Conservation (phyloP, 2,797 vertebrate genomes). For the Cirrhinus molitorella region DNA sequence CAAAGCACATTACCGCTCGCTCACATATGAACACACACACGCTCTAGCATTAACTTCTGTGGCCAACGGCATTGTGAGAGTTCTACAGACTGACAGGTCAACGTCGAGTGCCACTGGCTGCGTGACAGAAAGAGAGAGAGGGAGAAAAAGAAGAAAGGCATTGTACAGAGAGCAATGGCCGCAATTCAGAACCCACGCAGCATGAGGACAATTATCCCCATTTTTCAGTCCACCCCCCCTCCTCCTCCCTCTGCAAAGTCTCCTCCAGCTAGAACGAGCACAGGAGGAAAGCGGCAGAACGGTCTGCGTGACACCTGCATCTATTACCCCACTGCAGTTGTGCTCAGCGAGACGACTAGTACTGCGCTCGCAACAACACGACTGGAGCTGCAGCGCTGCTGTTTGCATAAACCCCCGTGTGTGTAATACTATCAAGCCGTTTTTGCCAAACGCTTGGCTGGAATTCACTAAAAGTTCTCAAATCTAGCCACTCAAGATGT, state of each 20-base stretch:
- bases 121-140: conserved; percentile 16
- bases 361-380: not conserved
- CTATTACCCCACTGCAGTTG: conserved; percentile 37
- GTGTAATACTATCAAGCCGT: conserved; percentile 19
- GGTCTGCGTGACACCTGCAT: conserved; percentile 44
- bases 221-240: conserved; percentile 53
- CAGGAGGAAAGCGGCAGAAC: conserved; percentile 38
- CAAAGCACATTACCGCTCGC: conserved; percentile 5
- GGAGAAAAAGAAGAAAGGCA: not conserved
- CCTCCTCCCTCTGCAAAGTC: not conserved
- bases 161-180: conserved; percentile 41
- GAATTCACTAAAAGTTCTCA: conserved; percentile 17
- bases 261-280: conserved; percentile 36
- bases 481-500: not conserved
- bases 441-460: conserved; percentile 13
- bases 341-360: conserved; percentile 10
- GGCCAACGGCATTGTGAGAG: conserved; percentile 7
- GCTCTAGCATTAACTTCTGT: conserved; percentile 3
- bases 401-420: conserved; percentile 30
- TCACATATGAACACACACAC: conserved; percentile 23
- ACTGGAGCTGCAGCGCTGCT: not conserved
- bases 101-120: conserved; percentile 21
- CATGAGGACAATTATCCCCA: conserved; percentile 60
- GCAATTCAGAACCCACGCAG: conserved; percentile 52
- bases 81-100: conserved; percentile 44